Evolutionary conservation across 2,888 invertebrate genomes (phyloP).

Genomic region (Salticus scenicus): DNA sequence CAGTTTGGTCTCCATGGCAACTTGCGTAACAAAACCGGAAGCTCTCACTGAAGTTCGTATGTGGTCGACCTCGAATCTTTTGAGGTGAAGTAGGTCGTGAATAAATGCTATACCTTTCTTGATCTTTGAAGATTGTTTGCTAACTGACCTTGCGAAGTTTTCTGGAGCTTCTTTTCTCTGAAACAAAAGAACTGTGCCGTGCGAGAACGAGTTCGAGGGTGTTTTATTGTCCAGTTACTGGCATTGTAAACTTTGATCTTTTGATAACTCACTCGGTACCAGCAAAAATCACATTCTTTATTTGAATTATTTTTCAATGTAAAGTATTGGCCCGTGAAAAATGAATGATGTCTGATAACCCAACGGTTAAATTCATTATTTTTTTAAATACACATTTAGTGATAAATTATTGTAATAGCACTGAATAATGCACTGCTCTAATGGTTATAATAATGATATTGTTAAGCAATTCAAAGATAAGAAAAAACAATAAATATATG

Average conservation of each 20-base stretch:
- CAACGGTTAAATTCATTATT: too few relatives aligned
- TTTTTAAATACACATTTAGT: too few relatives aligned
- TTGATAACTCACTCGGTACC: neutral
- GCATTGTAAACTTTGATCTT: neutral
- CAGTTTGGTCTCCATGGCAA: too few relatives aligned
- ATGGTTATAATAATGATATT: too few relatives aligned
- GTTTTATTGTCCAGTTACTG: neutral
- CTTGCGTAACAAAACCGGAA: neutral
- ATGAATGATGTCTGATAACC: too few relatives aligned
- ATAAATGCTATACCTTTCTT: neutral
- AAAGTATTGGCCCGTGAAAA: too few relatives aligned
- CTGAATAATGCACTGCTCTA: too few relatives aligned
- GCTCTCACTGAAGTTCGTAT: neutral
- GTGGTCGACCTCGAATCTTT: conserved; percentile 12
- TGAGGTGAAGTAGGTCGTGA: neutral
- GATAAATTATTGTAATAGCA: too few relatives aligned
- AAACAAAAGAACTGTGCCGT: neutral
- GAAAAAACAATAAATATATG: too few relatives aligned
- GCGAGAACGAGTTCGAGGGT: neutral
- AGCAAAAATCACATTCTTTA: too few relatives aligned
- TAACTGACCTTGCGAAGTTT: neutral
- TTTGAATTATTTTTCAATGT: too few relatives aligned
- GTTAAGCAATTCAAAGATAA: too few relatives aligned
- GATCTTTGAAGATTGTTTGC: neutral
- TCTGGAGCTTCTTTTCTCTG: neutral